A percentile compares a stretch with the other conserved stretches of the same genome.
phyloP scores from a whole-genome alignment of 2,797 vertebrate genomes.

The Scleropages formosus region DNA sequence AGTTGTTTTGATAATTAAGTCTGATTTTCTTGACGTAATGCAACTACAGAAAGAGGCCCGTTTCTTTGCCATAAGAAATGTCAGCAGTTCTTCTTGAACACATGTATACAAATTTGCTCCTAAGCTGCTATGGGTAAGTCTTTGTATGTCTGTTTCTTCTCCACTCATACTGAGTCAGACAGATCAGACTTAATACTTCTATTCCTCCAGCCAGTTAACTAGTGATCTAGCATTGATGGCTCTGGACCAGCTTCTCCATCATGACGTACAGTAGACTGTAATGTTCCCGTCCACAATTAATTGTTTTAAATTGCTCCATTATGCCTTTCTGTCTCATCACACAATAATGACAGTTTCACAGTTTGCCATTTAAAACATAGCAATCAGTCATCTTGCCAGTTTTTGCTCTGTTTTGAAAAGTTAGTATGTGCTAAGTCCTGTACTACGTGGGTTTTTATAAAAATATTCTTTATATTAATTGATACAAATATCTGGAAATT shows the following conservation, averaged over 20 bases:
- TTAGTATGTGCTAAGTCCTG: neutral
- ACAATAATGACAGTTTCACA: neutral
- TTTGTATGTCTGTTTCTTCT: neutral
- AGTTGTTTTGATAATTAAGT: neutral
- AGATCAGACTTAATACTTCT: neutral
- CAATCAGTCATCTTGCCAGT: conserved; percentile 24
- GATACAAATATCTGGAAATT: conserved; percentile 6
- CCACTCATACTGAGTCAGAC: neutral
- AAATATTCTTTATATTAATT: conserved; percentile 4
- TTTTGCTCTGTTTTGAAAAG: neutral
- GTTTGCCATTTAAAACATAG: conserved; percentile 21
- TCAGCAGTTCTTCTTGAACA: neutral
- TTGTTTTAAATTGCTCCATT: conserved; percentile 20
- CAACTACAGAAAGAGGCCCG: neutral
- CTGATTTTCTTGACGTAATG: neutral
- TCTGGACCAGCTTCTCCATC: neutral
- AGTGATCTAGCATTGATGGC: neutral
- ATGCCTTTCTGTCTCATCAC: conserved; percentile 19
- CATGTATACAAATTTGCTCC: neutral
- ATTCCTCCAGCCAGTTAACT: neutral
- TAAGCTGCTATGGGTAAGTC: neutral
- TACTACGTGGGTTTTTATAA: neutral
- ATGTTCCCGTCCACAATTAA: conserved; percentile 14
- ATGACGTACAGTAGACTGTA: neutral
- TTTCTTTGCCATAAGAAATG: conserved; percentile 6